These are phyloP conservation scores for Sepioteuthis lessoniana DNA, from an alignment of 2,888 invertebrate species.

Conservation along the genomic window DNA sequence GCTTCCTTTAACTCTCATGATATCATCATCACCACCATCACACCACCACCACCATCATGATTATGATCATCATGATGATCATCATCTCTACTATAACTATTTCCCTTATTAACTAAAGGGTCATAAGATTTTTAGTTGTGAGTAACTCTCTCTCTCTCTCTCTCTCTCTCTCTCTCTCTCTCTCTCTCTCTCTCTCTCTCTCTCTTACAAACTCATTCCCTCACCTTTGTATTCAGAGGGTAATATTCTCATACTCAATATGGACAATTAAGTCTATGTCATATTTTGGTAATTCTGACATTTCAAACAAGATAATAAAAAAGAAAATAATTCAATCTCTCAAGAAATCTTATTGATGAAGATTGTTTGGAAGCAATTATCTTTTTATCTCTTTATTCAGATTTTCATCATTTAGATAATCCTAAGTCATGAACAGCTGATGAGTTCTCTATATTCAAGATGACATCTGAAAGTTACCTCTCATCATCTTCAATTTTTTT, in stretches of 20 bases:
- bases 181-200: not conserved
- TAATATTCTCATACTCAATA: not conserved
- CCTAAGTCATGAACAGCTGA: not conserved
- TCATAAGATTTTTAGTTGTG: not conserved
- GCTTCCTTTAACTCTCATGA: not conserved
- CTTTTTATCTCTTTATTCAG: not conserved
- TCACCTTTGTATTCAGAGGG: not conserved
- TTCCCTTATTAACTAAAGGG: not conserved
- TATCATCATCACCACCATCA: not conserved
- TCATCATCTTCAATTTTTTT: not conserved
- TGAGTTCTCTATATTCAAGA: not conserved
- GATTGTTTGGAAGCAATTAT: conserved; percentile 33
- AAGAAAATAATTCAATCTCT: not conserved
- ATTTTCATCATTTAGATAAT: conserved; percentile 18
- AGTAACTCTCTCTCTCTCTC: not conserved
- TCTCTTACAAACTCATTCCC: not conserved
- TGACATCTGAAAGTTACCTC: not conserved
- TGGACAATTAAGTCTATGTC: conserved; percentile 4
- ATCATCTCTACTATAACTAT: not conserved
- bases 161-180: no score
- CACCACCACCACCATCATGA: no score
- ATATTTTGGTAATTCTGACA: conserved; percentile 15
- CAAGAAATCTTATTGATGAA: not conserved
- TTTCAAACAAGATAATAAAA: not conserved
- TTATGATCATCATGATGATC: no score